These are phyloP conservation scores for Coregonus ussuriensis DNA, from an alignment of 2,797 vertebrate species.

Conservation along the genomic window DNA sequence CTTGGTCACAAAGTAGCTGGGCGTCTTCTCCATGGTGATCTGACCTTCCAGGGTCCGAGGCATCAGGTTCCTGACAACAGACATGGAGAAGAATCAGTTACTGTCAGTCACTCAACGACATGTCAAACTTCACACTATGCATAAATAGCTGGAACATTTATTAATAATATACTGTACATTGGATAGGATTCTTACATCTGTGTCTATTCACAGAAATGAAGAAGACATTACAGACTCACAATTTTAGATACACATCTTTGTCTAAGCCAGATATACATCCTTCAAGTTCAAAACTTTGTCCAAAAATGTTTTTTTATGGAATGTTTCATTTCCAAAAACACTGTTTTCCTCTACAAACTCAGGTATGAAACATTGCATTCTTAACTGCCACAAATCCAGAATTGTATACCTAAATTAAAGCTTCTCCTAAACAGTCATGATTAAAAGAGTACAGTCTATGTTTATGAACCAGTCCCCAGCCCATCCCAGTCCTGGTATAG, in stretches of 20 bases:
- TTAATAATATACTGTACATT: background rate
- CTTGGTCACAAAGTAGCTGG: conserved; percentile 94
- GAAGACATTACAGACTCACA: background rate
- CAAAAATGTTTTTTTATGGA: background rate
- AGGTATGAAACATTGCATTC: too few species aligned
- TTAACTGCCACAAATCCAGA: background rate
- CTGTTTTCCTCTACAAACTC: too few species aligned
- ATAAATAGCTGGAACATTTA: background rate
- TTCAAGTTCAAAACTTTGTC: too few species aligned
- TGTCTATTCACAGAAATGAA: background rate
- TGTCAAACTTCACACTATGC: background rate
- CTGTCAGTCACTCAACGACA: background rate
- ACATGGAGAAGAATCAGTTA: conserved; percentile 43
- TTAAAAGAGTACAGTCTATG: conserved; percentile 52
- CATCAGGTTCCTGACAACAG: conserved; percentile 86
- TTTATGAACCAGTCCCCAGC: conserved; percentile 44
- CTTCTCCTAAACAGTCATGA: conserved; percentile 38
- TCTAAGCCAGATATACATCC: background rate
- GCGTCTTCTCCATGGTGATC: conserved; percentile 98
- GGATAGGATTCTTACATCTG: background rate
- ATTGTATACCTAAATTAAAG: conserved; percentile 35
- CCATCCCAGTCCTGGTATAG: conserved; percentile 35
- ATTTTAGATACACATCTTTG: background rate
- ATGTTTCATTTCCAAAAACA: background rate
- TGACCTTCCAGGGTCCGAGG: conserved; percentile 92